Percentiles rank a stretch among this genome's conserved stretches.
These are phyloP conservation scores for Micrastur ruficollis DNA, from an alignment of 2,797 vertebrate species.

Conservation along the genomic window DNA sequence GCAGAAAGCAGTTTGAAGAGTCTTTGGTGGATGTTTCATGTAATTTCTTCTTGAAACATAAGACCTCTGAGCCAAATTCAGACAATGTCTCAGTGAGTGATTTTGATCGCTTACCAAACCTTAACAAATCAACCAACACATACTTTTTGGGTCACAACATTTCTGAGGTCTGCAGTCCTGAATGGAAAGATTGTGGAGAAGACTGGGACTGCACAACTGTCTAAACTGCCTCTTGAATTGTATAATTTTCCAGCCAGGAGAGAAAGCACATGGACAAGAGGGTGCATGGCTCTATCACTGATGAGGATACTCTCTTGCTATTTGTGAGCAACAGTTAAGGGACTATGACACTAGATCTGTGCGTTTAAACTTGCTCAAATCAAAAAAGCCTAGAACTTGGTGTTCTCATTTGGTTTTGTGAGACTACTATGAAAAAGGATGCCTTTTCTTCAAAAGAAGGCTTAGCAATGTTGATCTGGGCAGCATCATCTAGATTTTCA, in stretches of 20 bases:
- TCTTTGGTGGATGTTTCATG: background rate
- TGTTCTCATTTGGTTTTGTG: background rate
- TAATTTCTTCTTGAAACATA: background rate
- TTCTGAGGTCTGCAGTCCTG: background rate
- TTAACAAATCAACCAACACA: background rate
- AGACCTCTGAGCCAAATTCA: background rate
- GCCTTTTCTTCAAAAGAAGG: background rate
- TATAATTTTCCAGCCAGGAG: background rate
- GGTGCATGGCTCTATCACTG: background rate
- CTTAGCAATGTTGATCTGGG: background rate
- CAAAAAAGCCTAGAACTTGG: background rate
- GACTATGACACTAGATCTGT: background rate
- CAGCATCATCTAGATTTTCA: background rate
- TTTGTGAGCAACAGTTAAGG: background rate
- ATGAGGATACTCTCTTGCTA: accelerated
- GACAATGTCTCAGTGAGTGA: background rate
- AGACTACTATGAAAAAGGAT: background rate
- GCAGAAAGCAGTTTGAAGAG: background rate
- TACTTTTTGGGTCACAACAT: background rate
- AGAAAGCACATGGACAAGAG: background rate
- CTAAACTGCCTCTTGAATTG: background rate
- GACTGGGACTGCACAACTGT: background rate
- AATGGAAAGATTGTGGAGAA: background rate
- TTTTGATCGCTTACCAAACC: background rate
- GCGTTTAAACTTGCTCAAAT: background rate